Conservation (phyloP, 2,888 invertebrate species). For the Nemoura dubitans region DNA sequence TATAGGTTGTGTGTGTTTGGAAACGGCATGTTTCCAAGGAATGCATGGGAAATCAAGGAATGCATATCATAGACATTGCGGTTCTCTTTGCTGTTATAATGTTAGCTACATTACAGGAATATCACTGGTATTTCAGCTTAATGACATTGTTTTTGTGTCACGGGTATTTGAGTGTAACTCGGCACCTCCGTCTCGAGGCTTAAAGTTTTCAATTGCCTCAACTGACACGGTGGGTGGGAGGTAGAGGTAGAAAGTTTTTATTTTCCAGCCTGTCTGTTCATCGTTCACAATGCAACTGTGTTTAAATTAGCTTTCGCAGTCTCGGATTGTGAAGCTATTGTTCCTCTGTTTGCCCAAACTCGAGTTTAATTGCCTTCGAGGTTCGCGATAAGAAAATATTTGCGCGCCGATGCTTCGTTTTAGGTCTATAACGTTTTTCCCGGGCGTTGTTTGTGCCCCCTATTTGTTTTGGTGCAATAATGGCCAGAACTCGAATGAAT, state of each 20-base stretch:
- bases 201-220: too few relatives aligned
- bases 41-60: background rate
- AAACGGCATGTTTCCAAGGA: background rate
- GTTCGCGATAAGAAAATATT: background rate
- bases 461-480: too few relatives aligned
- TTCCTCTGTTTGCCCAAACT: background rate
- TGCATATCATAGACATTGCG: too few relatives aligned
- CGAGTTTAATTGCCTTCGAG: slow-evolving; percentile 4
- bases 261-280: too few relatives aligned
- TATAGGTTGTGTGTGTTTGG: background rate
- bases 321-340: background rate
- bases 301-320: background rate
- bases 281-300: background rate
- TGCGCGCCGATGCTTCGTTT: background rate
- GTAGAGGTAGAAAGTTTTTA: too few relatives aligned
- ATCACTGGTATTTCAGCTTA: too few relatives aligned
- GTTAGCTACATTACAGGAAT: too few relatives aligned
- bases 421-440: background rate
- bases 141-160: too few relatives aligned
- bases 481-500: too few relatives aligned
- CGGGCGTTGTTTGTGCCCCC: background rate
- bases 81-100: too few relatives aligned
- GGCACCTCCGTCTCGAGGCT: background rate
- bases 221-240: too few relatives aligned
- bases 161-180: too few relatives aligned